Conservation (phyloP, 2,888 invertebrate species). For the Timema podura region DNA sequence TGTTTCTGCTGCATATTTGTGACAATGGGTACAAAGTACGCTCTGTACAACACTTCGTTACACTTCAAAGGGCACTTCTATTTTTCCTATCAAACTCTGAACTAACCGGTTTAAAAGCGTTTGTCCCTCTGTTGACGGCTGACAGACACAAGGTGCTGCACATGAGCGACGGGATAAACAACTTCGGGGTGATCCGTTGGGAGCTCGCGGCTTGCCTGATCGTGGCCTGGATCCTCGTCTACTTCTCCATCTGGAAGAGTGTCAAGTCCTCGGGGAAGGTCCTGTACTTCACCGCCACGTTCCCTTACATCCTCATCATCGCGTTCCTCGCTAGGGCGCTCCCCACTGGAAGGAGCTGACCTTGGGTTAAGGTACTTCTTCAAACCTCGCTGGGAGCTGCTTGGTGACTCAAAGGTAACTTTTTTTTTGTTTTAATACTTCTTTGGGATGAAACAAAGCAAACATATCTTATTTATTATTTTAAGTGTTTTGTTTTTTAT, state of each 20-base stretch:
- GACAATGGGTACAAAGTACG: too few relatives aligned
- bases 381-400: slow-evolving; percentile 77
- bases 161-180: slow-evolving; percentile 79
- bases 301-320: slow-evolving; percentile 84
- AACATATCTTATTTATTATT: neutral
- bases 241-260: slow-evolving; percentile 95
- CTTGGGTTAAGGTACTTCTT: slow-evolving; percentile 83
- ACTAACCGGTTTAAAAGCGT: too few relatives aligned
- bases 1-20: too few relatives aligned
- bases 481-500: neutral
- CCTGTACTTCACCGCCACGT: slow-evolving; percentile 88
- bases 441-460: neutral
- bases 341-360: slow-evolving; percentile 82
- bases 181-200: slow-evolving; percentile 77
- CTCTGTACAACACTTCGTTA: too few relatives aligned
- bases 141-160: slow-evolving; percentile 83
- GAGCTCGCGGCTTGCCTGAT: slow-evolving; percentile 85
- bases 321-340: slow-evolving; percentile 84
- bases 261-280: slow-evolving; percentile 90
- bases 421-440: neutral
- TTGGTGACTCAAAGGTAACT: slow-evolving; percentile 72
- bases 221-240: slow-evolving; percentile 90
- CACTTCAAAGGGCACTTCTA: too few relatives aligned
- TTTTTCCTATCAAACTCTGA: too few relatives aligned
- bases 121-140: too few relatives aligned